Base-by-base conservation (phyloP, 1,140 invertebrate species). In the Drosophila santomea region DNA sequence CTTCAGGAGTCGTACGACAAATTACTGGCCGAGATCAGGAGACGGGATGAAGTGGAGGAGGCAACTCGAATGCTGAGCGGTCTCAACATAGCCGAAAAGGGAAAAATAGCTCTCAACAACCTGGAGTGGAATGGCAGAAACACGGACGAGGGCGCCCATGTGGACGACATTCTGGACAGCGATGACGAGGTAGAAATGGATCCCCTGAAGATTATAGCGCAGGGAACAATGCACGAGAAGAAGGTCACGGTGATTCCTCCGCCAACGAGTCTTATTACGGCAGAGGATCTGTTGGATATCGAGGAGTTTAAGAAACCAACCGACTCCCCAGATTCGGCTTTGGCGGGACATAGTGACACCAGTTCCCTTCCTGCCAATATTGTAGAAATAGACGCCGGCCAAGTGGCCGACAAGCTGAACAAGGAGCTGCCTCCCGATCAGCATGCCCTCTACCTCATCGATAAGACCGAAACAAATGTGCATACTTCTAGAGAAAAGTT, bases 141-240 rank as follows among this genome's bases (percentile, higher is more conserved):
- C 4, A 84, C 83, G 57, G 74, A 92, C 50, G 85, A 90, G n/a
- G 57, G 63, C 8, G 61, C 64, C 4, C 68, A 89, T 45, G 68
- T 74, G 38, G 64, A 82, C 4, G 78, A 91, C 48, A 92, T 94
- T 63, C 75, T 95, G 17, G 95, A 95, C 75, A 95, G 94, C 17
- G 95, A 95, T 79, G 95, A 95, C 84, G 94, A 95, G 80, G 93
- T 93, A 38, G 95, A 95, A 51, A 93, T 94, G 68, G 94, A 96
- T 93, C 94, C 95, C 0, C 83, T 96, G 62, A 94, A 94, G 74
- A 94, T 96, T 75, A 91, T 96, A 35, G 95, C 95, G 41, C 94
- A 95, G 80, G 94, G 90, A 45, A 94, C 93, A 59, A 90, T 93
- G 62, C 93, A 94, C 60, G 94, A 95, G 61, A 95, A 95, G 63